Evolutionary conservation across 2,113 vertebrate species (phyloP).

Genomic region (Epinephelus lanceolatus): DNA sequence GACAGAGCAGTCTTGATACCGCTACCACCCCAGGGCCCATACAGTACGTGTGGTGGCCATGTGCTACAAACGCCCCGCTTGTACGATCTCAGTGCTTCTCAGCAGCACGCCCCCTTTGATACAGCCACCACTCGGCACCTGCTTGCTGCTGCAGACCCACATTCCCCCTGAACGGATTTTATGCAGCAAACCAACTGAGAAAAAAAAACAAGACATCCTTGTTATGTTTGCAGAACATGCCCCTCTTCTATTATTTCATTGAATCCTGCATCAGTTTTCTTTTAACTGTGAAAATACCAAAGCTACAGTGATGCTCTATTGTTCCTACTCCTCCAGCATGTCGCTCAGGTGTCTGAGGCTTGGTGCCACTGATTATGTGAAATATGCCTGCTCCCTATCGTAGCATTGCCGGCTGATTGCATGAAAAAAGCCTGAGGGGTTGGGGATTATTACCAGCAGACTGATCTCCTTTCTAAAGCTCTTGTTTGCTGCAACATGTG

Average conservation of each 20-base stretch:
- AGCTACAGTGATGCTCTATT: constrained; percentile 48
- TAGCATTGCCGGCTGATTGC: constrained; percentile 47
- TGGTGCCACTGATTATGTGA: constrained; percentile 33
- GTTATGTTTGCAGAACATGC: constrained; percentile 47
- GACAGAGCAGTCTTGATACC: constrained; percentile 5
- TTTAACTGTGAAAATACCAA: neutral
- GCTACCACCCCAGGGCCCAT: neutral
- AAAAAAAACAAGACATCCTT: constrained; percentile 9
- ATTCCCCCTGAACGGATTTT: constrained; percentile 26
- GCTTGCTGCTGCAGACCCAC: constrained; percentile 60
- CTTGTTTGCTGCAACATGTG: constrained; percentile 60
- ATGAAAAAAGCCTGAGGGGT: constrained; percentile 35
- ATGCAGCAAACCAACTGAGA: neutral
- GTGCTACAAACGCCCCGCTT: constrained; percentile 41
- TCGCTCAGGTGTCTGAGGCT: constrained; percentile 37
- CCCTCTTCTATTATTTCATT: constrained; percentile 34
- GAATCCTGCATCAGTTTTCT: constrained; percentile 15
- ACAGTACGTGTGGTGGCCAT: constrained; percentile 27
- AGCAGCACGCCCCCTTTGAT: constrained; percentile 64
- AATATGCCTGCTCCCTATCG: constrained; percentile 35
- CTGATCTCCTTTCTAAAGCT: constrained; percentile 60
- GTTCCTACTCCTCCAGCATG: constrained; percentile 59
- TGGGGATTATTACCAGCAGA: constrained; percentile 52
- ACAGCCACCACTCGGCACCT: constrained; percentile 58
- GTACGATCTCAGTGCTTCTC: constrained; percentile 22